Evolutionary conservation across 2,888 invertebrate genomes (phyloP).

Genomic region (Hipparchia semele): DNA sequence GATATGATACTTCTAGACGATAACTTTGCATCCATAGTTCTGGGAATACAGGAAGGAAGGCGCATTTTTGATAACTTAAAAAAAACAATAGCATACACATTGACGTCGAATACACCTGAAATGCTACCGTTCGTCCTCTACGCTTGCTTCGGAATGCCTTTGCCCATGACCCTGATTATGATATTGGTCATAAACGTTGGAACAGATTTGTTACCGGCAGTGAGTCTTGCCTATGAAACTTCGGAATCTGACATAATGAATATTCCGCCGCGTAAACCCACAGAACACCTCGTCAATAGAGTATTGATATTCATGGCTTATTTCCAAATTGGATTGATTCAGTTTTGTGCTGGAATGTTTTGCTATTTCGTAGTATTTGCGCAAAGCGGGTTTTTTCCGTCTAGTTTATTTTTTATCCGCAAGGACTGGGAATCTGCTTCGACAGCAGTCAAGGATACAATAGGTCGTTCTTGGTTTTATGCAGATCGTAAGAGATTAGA

Average conservation of each 20-base stretch:
- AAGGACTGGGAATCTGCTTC: conserved; percentile 87
- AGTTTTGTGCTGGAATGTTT: conserved; percentile 91
- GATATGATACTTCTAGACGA: conserved; percentile 96
- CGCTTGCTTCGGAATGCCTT: conserved; percentile 88
- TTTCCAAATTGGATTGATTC: conserved; percentile 93
- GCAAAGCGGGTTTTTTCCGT: conserved; percentile 89
- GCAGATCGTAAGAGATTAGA: conserved; percentile 86
- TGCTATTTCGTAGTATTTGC: conserved; percentile 91
- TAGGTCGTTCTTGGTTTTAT: conserved; percentile 90
- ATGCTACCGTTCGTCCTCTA: conserved; percentile 92
- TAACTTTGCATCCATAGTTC: conserved; percentile 94
- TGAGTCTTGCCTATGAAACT: conserved; percentile 90
- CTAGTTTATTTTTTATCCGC: conserved; percentile 86
- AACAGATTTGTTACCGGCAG: conserved; percentile 90
- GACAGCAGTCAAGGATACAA: conserved; percentile 86
- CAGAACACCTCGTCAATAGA: conserved; percentile 80
- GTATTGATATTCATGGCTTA: conserved; percentile 91
- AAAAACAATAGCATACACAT: conserved; percentile 92
- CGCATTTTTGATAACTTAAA: conserved; percentile 94
- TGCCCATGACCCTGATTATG: conserved; percentile 84
- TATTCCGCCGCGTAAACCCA: conserved; percentile 79
- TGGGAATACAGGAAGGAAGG: conserved; percentile 91
- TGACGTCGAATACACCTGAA: conserved; percentile 93
- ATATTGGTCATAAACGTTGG: conserved; percentile 90
- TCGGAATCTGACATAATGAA: conserved; percentile 90